These are phyloP conservation scores for Myotis myotis DNA, from an alignment of 2,797 vertebrate genomes.

Conservation along the genomic window DNA sequence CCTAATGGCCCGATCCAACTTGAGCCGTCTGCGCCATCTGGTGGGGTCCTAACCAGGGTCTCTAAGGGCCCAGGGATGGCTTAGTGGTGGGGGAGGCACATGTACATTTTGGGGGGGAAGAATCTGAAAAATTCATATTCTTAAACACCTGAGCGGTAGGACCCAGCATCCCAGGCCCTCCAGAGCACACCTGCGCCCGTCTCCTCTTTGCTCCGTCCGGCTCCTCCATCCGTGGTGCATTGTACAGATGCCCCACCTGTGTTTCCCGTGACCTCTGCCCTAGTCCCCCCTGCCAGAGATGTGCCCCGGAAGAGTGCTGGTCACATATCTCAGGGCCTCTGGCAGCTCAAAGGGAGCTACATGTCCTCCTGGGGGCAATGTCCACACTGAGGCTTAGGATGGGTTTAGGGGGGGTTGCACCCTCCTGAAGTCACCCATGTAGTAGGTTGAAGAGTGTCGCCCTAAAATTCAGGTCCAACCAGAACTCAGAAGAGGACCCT, in stretches of 20 bases:
- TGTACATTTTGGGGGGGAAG: not conserved
- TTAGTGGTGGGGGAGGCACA: accelerated
- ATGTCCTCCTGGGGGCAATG: not conserved
- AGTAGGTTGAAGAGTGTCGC: accelerated
- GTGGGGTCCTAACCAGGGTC: accelerated
- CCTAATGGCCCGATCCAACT: accelerated
- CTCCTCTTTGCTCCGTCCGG: not conserved
- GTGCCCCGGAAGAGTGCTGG: not conserved
- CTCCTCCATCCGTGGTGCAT: not conserved
- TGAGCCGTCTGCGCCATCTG: accelerated
- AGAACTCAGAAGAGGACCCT: not conserved
- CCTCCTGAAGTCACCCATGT: not conserved
- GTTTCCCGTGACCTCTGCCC: not conserved
- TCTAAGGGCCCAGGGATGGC: not conserved
- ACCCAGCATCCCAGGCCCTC: not conserved
- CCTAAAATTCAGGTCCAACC: not conserved
- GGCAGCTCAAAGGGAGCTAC: not conserved
- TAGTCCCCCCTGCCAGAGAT: not conserved
- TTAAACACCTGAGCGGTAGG: accelerated
- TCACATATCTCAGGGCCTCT: not conserved
- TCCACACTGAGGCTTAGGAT: accelerated
- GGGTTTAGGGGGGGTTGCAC: not conserved
- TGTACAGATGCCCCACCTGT: not conserved
- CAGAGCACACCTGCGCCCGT: accelerated
- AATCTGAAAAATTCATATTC: not conserved